A percentile compares a stretch with the other conserved stretches of the same genome.
phyloP scores from a whole-genome alignment of 2,797 vertebrate species.

The Pagetopsis macropterus region DNA sequence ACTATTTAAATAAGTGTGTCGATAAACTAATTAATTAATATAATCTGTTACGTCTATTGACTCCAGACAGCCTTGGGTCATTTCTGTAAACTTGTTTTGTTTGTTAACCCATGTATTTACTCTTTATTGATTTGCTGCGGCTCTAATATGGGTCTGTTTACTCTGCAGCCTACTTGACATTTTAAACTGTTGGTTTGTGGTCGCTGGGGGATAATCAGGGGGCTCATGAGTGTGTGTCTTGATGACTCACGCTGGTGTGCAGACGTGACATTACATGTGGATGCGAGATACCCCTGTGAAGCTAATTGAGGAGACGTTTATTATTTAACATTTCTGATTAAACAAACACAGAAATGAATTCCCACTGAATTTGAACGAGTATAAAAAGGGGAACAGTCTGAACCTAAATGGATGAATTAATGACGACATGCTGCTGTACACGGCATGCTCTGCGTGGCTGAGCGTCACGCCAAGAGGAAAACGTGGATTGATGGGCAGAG shows the following conservation, averaged over 20 bases:
- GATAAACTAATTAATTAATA: not conserved
- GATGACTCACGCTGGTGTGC: slow-evolving; percentile 35
- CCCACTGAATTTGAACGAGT: not conserved
- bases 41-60: not conserved
- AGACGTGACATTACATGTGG: slow-evolving; percentile 17
- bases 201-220: slow-evolving; percentile 34
- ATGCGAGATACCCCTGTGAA: not conserved
- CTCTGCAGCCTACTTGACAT: slow-evolving; percentile 63
- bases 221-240: slow-evolving; percentile 25
- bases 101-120: slow-evolving; percentile 33
- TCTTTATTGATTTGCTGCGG: slow-evolving; percentile 65
- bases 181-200: slow-evolving; percentile 51
- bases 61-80: slow-evolving; percentile 6
- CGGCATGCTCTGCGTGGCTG: not conserved
- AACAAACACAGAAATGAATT: slow-evolving; percentile 11
- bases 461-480: not conserved
- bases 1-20: not conserved
- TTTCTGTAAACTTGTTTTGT: slow-evolving; percentile 33
- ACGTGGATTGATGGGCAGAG: slow-evolving; percentile 5
- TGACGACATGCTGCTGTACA: not conserved
- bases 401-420: not conserved
- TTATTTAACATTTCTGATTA: slow-evolving; percentile 25
- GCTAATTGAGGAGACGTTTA: slow-evolving; percentile 15
- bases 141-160: slow-evolving; percentile 65
- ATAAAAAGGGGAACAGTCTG: not conserved